These are phyloP conservation scores for Latrodectus hesperus DNA, from an alignment of 2,888 invertebrate genomes.

Conservation along the genomic window DNA sequence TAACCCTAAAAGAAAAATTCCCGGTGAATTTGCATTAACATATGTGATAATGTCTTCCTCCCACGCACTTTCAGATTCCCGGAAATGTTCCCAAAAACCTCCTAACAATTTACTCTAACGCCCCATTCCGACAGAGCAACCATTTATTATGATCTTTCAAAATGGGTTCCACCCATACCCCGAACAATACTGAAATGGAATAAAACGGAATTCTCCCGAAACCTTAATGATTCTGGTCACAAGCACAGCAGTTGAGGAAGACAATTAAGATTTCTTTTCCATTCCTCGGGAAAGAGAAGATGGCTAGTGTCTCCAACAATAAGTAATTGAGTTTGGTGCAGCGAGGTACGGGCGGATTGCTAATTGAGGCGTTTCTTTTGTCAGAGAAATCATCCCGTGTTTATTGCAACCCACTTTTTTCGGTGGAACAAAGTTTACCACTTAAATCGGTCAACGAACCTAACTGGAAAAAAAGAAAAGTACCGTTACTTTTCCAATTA, in stretches of 20 bases:
- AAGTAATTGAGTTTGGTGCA: background rate
- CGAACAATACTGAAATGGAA: background rate
- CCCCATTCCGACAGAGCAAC: conserved; percentile 7
- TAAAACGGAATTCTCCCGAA: background rate
- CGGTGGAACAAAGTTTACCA: background rate
- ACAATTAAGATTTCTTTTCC: background rate
- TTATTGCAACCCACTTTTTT: conserved; percentile 59
- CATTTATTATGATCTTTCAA: background rate
- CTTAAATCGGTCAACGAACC: conserved; percentile 47
- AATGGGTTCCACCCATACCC: background rate
- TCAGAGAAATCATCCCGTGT: conserved; percentile 32
- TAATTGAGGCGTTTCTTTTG: conserved; percentile 44
- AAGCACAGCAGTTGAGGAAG: background rate
- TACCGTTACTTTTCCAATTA: too few species aligned
- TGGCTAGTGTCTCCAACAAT: background rate
- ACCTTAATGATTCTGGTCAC: background rate
- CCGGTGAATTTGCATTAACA: too few species aligned
- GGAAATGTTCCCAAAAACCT: conserved; percentile 39
- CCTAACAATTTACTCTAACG: conserved; percentile 21
- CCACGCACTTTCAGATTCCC: conserved; percentile 26
- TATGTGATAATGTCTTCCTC: background rate
- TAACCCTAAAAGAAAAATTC: too few species aligned
- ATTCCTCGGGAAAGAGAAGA: background rate
- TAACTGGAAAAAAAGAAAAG: background rate
- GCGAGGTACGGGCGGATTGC: background rate